These are phyloP conservation scores for Brachymystax lenok DNA, from an alignment of 2,797 vertebrate genomes.

Conservation along the genomic window DNA sequence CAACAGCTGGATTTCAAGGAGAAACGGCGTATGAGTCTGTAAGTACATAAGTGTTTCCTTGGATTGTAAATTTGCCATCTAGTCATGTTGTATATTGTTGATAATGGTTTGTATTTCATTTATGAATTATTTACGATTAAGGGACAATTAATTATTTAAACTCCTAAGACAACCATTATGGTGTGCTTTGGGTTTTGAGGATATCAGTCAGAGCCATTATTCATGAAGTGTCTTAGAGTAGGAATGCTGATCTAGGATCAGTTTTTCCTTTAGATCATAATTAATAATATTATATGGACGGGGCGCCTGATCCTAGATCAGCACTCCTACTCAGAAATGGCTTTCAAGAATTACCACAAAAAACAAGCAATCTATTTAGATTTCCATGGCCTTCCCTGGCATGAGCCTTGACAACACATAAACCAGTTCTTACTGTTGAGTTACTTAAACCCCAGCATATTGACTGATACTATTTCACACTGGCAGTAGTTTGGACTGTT, in stretches of 20 bases:
- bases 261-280: neutral
- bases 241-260: neutral
- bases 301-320: neutral
- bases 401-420: slow-evolving; percentile 70
- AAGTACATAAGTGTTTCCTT: neutral
- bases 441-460: slow-evolving; percentile 62
- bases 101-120: neutral
- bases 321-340: neutral
- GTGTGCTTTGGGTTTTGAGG: neutral
- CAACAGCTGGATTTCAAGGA: neutral
- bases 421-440: slow-evolving; percentile 65
- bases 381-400: slow-evolving; percentile 68
- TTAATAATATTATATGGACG: neutral
- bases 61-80: neutral
- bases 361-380: slow-evolving; percentile 18
- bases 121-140: neutral
- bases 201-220: too few relatives aligned
- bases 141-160: neutral
- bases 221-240: neutral
- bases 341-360: neutral
- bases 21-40: slow-evolving; percentile 9
- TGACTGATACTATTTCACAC: slow-evolving; percentile 70
- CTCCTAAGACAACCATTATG: neutral
- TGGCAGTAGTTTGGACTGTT: slow-evolving; percentile 61
- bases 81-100: neutral